These are phyloP conservation scores for Platygyra sinensis DNA, from an alignment of 64 coral and sea anemone genomes.

Conservation along the genomic window DNA sequence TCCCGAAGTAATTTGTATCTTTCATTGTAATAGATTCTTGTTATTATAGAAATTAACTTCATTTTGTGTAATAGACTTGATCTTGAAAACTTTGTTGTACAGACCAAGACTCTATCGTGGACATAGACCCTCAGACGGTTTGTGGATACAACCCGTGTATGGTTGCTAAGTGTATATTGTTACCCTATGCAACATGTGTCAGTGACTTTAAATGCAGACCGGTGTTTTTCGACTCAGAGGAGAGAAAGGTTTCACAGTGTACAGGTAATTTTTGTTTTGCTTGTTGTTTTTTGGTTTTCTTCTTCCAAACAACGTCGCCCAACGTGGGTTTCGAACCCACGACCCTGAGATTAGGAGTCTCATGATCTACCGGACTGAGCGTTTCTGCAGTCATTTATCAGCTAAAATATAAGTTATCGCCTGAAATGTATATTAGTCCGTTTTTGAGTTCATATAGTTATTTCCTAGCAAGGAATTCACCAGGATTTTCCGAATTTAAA, in stretches of 20 bases:
- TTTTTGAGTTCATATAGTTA: too few relatives aligned
- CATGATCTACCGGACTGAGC: constrained; percentile 93
- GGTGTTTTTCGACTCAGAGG: constrained; percentile 91
- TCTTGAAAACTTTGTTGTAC: neutral
- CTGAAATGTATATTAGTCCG: too few relatives aligned
- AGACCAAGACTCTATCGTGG: constrained; percentile 89
- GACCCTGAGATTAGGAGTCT: constrained; percentile 90
- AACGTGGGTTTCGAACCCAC: constrained; percentile 4
- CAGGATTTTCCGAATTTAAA: too few relatives aligned
- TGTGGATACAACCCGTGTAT: constrained; percentile 88
- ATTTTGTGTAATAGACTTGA: too few relatives aligned
- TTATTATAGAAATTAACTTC: too few relatives aligned
- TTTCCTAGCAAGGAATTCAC: too few relatives aligned
- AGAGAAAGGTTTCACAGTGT: constrained; percentile 73
- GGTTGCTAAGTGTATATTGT: constrained; percentile 77
- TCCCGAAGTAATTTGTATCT: too few relatives aligned
- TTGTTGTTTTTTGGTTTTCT: neutral
- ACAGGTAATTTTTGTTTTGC: constrained; percentile 36
- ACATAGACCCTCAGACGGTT: constrained; percentile 79
- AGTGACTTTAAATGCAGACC: constrained; percentile 91
- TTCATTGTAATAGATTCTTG: too few relatives aligned
- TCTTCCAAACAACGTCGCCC: neutral
- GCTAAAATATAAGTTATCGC: too few relatives aligned
- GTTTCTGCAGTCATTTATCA: too few relatives aligned
- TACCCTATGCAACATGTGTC: constrained; percentile 84